These are phyloP conservation scores for Campoletis raptor DNA, from an alignment of 2,888 invertebrate species.

Conservation along the genomic window DNA sequence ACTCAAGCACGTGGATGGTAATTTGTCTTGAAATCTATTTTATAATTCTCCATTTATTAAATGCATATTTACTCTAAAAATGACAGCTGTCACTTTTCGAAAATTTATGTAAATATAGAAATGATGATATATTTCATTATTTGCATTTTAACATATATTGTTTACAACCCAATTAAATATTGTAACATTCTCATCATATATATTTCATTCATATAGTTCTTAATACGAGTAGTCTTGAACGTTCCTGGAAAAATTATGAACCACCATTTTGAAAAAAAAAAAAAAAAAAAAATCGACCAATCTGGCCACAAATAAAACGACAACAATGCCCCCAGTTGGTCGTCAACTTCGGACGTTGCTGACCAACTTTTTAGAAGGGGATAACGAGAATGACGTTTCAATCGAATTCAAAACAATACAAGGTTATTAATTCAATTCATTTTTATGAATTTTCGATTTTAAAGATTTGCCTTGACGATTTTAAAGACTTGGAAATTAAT, in stretches of 20 bases:
- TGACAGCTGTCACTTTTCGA: neutral
- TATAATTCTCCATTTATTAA: neutral
- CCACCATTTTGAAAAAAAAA: no score
- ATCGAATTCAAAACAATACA: constrained; percentile 21
- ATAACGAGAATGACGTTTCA: constrained; percentile 17
- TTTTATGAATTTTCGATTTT: neutral
- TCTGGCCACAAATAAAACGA: no score
- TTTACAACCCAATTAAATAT: constrained; percentile 2
- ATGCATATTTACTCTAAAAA: neutral
- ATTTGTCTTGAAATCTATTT: neutral
- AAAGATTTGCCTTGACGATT: constrained; percentile 8
- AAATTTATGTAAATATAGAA: neutral
- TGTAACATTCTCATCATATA: neutral
- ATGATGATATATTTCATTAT: neutral
- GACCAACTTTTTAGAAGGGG: no score
- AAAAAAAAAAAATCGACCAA: no score
- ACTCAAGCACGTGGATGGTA: neutral
- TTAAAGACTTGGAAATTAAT: constrained; percentile 12
- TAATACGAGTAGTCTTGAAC: no score
- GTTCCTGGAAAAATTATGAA: no score
- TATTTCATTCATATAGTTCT: neutral
- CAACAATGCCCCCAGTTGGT: no score
- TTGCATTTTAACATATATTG: neutral
- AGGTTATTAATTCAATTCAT: neutral
- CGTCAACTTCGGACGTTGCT: no score